Evolutionary conservation across 2,888 invertebrate genomes (phyloP), one percentile per base, ranked within the genome.

Genomic region (Cerceris ruficornis): DNA sequence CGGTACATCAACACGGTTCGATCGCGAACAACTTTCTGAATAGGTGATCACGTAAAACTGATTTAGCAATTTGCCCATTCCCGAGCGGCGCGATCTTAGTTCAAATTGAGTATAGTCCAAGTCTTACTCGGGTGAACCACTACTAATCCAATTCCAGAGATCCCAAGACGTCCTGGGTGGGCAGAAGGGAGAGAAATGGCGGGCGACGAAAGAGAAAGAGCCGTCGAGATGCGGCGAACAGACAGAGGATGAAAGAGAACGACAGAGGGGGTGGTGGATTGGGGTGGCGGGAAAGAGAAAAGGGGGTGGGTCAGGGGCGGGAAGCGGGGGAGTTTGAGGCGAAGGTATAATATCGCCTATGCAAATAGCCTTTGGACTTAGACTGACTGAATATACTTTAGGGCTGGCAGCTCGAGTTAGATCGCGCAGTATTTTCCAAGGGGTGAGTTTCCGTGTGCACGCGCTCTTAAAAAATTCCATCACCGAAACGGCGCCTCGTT

Each of bases 1-100:
- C 52, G 59, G 77, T 69, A 69, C 75, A 82, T 75, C 79, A 85
- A 75, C 81, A 28, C 28, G 28, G 84, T 86, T 88, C 88, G 90
- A 91, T 90, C 88, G 85, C 81, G 87, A 81, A 87, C 90, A 91
- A 92, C 91, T 92, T 90, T 89, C 89, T 92, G 91, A 92, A 92
- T 92, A 91, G 92, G 91, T 92, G 92, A 92, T 92, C 91, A 92
- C 89, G 92, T 92, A 91, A 91, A 92, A 92, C 91, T 92, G 92
- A 92, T 92, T 92, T 92, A 90, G 91, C 90, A 92, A 92, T 91
- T 91, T 87, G 89, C 89, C 90, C 89, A 88, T 91, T 90, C 89
- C 90, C 86, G 85, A 74, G 75, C 81, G 86, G 87, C 87, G 90
- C 90, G 91, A 90, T 91, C 90, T 91, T 90, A 91, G 90, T 92